Conservation (phyloP, 2,797 vertebrate species). For the Neosilurus mollespiculum region DNA sequence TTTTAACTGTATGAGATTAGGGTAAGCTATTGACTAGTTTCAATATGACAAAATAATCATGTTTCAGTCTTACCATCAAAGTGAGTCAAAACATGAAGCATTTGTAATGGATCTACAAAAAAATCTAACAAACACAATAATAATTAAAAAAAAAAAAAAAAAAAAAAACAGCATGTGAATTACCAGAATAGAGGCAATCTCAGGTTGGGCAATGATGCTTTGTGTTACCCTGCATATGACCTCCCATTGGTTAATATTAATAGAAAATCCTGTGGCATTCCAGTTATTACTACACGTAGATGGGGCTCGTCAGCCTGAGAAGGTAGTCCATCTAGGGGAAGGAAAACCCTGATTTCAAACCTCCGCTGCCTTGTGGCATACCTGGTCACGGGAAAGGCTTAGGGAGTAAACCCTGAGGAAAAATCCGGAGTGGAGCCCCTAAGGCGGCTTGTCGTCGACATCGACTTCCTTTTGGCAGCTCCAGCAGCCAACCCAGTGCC, state of each 20-base stretch:
- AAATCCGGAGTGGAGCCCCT: no score
- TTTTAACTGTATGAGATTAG: background rate
- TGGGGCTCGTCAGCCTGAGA: no score
- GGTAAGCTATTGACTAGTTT: background rate
- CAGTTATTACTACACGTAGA: no score
- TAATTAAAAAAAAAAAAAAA: constrained; percentile 42
- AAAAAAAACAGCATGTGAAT: constrained; percentile 57
- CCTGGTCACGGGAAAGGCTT: no score
- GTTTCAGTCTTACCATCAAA: constrained; percentile 6
- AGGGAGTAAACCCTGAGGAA: no score
- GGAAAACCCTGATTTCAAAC: no score
- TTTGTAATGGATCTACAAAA: constrained; percentile 2
- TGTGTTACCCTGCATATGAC: constrained; percentile 58
- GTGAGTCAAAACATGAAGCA: constrained; percentile 10
- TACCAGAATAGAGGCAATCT: constrained; percentile 61
- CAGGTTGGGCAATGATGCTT: constrained; percentile 68
- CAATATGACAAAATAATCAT: background rate
- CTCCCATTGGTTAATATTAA: constrained; percentile 69
- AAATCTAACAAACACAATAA: no score
- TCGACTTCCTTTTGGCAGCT: no score
- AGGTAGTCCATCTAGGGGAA: no score
- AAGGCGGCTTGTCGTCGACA: no score
- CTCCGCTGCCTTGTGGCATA: no score
- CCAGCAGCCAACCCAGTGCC: no score
- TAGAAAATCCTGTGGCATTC: constrained; percentile 75